Evolutionary conservation across 1,140 invertebrate genomes (phyloP).

Genomic region (Aphaenogaster rudis): DNA sequence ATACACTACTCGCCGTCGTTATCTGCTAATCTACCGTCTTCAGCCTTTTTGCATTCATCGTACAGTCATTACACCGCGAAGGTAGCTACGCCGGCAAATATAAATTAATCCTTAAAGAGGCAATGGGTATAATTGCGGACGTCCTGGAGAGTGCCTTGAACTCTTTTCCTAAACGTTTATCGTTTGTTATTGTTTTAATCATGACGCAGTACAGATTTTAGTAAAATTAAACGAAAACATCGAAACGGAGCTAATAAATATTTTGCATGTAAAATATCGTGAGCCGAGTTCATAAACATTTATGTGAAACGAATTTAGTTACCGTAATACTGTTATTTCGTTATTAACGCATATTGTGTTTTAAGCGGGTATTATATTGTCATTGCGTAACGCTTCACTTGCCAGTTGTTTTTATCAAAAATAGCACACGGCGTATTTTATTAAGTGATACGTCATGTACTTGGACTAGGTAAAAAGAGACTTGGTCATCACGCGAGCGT

Average conservation of each 20-base stretch:
- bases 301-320: not conserved
- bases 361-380: not conserved
- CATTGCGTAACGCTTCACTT: not conserved
- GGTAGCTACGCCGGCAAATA: slow-evolving; percentile 11
- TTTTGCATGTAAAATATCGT: not conserved
- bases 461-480: not conserved
- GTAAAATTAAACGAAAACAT: not conserved
- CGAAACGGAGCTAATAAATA: not conserved
- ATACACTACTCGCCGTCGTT: slow-evolving; percentile 7
- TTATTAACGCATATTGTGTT: not conserved
- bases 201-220: not conserved
- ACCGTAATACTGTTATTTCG: not conserved
- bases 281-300: not conserved
- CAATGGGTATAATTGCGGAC: not conserved
- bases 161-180: not conserved
- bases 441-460: not conserved
- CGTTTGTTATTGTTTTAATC: not conserved
- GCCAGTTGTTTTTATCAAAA: not conserved
- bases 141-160: not conserved
- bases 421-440: not conserved
- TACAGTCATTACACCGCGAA: not conserved
- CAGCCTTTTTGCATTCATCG: slow-evolving; percentile 11
- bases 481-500: not conserved
- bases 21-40: slow-evolving; percentile 32
- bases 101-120: slow-evolving; percentile 29